A percentile compares a stretch with the other conserved stretches of the same genome.
These are phyloP conservation scores for Turritopsis rubra DNA, from an alignment of 30 jellyfish, hydroid and myxozoan species.

Conservation along the genomic window DNA sequence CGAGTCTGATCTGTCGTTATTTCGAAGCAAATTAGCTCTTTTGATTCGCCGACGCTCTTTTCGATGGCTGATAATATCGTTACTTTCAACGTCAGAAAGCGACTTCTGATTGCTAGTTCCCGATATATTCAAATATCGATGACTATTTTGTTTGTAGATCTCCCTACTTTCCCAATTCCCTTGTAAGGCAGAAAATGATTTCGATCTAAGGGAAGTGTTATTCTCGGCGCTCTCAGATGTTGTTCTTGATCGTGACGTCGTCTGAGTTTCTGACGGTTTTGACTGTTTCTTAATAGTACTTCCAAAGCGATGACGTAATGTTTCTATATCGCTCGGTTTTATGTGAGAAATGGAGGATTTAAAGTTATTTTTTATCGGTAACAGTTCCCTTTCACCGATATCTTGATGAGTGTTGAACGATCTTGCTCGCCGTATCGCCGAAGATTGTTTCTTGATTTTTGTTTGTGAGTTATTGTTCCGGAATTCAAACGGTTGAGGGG, in stretches of 20 bases:
- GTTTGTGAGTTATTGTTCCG: background rate
- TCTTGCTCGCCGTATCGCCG: background rate
- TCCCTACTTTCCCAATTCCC: conserved; percentile 6
- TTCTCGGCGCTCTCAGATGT: background rate
- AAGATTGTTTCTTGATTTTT: background rate
- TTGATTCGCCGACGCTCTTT: conserved; percentile 21
- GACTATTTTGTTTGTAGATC: background rate
- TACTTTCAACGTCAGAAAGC: conserved; percentile 15
- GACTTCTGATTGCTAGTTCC: background rate
- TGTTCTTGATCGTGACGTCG: background rate
- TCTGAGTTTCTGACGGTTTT: background rate
- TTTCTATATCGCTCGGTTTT: conserved; percentile 11
- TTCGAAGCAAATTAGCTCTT: background rate
- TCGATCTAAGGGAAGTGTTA: background rate
- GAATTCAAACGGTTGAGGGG: background rate
- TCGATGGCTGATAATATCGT: conserved; percentile 15
- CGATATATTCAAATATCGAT: background rate
- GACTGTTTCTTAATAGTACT: background rate
- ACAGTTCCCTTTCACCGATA: background rate
- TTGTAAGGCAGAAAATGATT: conserved; percentile 3
- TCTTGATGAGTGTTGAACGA: background rate
- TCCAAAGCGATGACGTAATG: background rate
- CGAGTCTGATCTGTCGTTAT: conserved; percentile 15
- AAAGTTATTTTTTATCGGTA: background rate
- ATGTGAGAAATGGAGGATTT: background rate